These are phyloP conservation scores for Setipinna tenuifilis DNA, from an alignment of 2,797 vertebrate genomes.

Conservation along the genomic window DNA sequence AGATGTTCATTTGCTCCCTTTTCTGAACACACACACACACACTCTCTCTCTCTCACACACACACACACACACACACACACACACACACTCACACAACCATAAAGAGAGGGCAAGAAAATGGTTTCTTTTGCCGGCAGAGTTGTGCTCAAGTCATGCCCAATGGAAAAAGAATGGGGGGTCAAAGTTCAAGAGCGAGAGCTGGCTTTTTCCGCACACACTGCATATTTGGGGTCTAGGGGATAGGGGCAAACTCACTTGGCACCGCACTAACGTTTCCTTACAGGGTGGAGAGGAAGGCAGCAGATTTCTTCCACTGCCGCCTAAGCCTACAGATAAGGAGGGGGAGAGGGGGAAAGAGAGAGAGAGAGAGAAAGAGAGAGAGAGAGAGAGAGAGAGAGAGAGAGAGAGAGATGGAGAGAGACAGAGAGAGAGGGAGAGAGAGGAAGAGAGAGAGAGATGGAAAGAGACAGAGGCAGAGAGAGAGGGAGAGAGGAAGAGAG, in stretches of 20 bases:
- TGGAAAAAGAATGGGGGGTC: background rate
- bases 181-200: background rate
- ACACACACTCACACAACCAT: too few species aligned
- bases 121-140: background rate
- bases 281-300: background rate
- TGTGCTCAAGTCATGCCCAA: background rate
- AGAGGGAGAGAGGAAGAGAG: too few species aligned
- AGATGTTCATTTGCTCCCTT: too few species aligned
- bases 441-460: slow-evolving; percentile 64
- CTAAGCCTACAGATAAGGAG: background rate
- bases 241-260: background rate
- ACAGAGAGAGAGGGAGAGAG: slow-evolving; percentile 64
- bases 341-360: slow-evolving; percentile 53
- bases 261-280: background rate
- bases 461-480: too few species aligned
- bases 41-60: too few species aligned
- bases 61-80: too few species aligned
- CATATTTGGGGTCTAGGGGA: background rate
- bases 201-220: background rate
- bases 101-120: background rate
- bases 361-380: slow-evolving; percentile 62
- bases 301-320: background rate
- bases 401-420: slow-evolving; percentile 51
- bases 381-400: slow-evolving; percentile 58
- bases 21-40: too few species aligned